Evolutionary conservation across 2,797 vertebrate species (phyloP).

Genomic region (Oreochromis mossambicus): DNA sequence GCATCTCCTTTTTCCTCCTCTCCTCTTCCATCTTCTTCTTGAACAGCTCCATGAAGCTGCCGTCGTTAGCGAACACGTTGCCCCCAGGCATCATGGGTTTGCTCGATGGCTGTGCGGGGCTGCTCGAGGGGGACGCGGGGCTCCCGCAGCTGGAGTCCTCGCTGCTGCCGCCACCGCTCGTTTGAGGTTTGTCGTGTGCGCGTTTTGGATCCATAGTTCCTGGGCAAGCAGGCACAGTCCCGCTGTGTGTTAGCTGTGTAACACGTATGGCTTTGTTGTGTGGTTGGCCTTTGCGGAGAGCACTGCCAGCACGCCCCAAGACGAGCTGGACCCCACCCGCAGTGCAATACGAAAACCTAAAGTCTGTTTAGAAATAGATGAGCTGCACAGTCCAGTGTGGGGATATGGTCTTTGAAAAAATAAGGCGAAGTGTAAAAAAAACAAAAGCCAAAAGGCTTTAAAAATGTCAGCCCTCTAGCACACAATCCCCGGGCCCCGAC

Average conservation of each 20-base stretch:
- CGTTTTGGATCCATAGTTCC: slow-evolving; percentile 60
- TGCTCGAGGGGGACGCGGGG: slow-evolving; percentile 59
- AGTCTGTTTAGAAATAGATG: background rate
- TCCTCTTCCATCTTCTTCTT: slow-evolving; percentile 93
- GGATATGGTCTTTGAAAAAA: background rate
- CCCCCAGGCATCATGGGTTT: slow-evolving; percentile 40
- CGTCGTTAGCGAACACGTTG: slow-evolving; percentile 93
- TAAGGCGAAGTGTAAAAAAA: background rate
- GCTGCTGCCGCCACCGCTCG: slow-evolving; percentile 29
- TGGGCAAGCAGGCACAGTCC: background rate
- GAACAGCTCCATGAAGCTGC: slow-evolving; percentile 96
- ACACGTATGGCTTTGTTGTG: background rate
- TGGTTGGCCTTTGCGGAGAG: background rate
- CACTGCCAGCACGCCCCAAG: background rate
- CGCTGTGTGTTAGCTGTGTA: background rate
- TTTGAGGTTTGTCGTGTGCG: background rate
- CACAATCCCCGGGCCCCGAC: background rate
- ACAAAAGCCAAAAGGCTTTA: background rate
- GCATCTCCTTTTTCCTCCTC: slow-evolving; percentile 79
- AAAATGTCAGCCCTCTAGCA: background rate
- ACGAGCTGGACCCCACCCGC: background rate
- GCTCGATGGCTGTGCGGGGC: slow-evolving; percentile 38
- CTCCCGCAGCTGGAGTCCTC: slow-evolving; percentile 61
- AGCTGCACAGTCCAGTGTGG: background rate
- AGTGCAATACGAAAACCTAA: background rate